Evolutionary conservation across 2,113 vertebrate species (phyloP).

Genomic region (Aegotheles bennettii): DNA sequence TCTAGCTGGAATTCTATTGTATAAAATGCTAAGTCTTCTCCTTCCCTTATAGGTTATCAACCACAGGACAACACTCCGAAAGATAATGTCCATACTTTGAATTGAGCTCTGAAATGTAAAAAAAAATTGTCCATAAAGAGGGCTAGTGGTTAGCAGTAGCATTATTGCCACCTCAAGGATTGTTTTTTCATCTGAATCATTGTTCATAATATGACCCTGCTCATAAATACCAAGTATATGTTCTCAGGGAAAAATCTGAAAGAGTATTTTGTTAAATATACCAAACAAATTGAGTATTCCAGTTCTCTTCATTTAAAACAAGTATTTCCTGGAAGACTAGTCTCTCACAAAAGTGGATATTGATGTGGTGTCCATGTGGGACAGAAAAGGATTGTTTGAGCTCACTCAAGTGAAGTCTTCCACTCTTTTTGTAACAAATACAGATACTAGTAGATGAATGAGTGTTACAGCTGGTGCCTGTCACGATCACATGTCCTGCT

Average conservation of each 20-base stretch:
- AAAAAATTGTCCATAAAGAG: neutral
- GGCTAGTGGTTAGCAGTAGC: neutral
- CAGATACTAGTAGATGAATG: slow-evolving; percentile 47
- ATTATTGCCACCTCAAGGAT: neutral
- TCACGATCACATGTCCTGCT: slow-evolving; percentile 1
- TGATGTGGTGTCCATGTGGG: slow-evolving; percentile 22
- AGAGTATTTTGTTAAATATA: slow-evolving; percentile 9
- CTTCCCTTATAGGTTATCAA: neutral
- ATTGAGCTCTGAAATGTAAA: neutral
- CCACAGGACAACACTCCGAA: neutral
- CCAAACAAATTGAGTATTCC: neutral
- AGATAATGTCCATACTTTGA: neutral
- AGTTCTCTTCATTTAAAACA: slow-evolving; percentile 38
- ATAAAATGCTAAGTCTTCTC: neutral
- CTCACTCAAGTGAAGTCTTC: slow-evolving; percentile 55
- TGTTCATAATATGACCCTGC: neutral
- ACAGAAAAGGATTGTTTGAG: slow-evolving; percentile 54
- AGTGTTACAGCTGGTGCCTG: slow-evolving; percentile 43
- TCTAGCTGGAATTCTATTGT: neutral
- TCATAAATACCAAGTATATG: neutral
- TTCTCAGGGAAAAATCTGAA: slow-evolving; percentile 6
- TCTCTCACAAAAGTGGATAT: slow-evolving; percentile 32
- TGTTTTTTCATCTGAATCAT: neutral
- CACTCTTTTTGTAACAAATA: slow-evolving; percentile 37
- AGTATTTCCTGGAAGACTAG: slow-evolving; percentile 54